A percentile compares a stretch with the other conserved stretches of the same genome.
phyloP scores from a whole-genome alignment of 2,113 vertebrate species.

The Crotalus tigris region DNA sequence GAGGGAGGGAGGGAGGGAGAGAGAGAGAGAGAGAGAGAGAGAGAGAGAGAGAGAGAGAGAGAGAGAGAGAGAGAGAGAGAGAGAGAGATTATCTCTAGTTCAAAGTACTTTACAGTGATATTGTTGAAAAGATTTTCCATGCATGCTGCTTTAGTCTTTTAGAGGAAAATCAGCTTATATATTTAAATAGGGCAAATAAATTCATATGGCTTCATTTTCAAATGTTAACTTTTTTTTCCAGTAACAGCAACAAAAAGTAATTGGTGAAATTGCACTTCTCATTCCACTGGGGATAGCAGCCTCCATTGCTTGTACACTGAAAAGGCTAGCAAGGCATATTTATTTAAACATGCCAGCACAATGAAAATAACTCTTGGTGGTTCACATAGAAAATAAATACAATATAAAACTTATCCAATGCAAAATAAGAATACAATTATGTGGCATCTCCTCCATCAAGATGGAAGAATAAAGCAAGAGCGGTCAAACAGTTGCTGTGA shows the following conservation, averaged over 20 bases:
- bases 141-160: not conserved
- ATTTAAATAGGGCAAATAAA: not conserved
- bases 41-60: too few relatives aligned
- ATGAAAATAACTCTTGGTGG: not conserved
- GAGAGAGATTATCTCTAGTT: not conserved
- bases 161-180: not conserved
- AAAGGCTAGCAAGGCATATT: not conserved
- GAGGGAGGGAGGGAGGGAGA: rapidly evolving
- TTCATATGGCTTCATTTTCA: not conserved
- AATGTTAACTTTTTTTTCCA: not conserved
- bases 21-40: too few relatives aligned
- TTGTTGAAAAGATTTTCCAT: not conserved
- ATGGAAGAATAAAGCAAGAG: not conserved
- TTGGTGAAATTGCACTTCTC: not conserved
- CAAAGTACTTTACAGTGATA: not conserved
- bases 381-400: not conserved
- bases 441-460: not conserved
- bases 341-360: not conserved
- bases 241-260: not conserved
- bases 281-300: not conserved
- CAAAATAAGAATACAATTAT: not conserved
- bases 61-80: too few relatives aligned
- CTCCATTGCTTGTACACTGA: not conserved
- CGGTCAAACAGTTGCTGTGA: not conserved
- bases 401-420: not conserved